These are phyloP conservation scores for Protula sp. DNA, from an alignment of 2,888 invertebrate species.

Conservation along the genomic window DNA sequence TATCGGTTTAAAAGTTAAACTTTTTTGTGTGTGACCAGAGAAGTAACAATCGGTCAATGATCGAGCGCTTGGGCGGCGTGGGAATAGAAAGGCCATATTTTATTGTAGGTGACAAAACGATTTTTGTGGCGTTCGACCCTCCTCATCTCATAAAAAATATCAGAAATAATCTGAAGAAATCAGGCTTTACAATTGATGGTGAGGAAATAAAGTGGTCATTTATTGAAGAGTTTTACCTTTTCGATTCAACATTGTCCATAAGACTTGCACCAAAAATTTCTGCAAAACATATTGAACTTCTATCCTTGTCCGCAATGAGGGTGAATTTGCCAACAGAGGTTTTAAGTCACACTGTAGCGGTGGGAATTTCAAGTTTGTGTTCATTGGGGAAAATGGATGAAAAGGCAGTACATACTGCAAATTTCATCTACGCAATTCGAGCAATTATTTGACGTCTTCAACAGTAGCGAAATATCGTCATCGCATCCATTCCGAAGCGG, in stretches of 20 bases:
- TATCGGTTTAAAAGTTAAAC: conserved; percentile 2
- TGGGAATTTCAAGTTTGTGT: background rate
- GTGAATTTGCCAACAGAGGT: conserved; percentile 8
- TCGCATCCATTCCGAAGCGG: background rate
- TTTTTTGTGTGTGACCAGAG: no score
- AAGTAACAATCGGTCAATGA: conserved; percentile 6
- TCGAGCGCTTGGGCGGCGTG: conserved; percentile 3
- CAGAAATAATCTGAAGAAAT: conserved; percentile 8
- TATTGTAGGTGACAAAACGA: background rate
- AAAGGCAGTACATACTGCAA: conserved; percentile 6
- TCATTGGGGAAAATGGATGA: background rate
- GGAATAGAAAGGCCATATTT: conserved; percentile 5
- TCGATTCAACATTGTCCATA: background rate
- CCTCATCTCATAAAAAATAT: conserved; percentile 12
- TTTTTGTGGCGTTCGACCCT: conserved; percentile 11
- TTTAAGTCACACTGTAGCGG: conserved; percentile 9
- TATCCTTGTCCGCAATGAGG: background rate
- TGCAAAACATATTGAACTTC: background rate
- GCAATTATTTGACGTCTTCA: no score
- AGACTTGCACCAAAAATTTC: conserved; percentile 2
- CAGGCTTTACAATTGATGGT: conserved; percentile 1
- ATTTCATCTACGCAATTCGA: no score
- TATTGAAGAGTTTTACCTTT: conserved; percentile 2
- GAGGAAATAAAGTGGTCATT: no score
- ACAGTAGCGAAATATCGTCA: no score